These are phyloP conservation scores for Morpho achilles DNA, from an alignment of 2,888 invertebrate species.

Conservation along the genomic window DNA sequence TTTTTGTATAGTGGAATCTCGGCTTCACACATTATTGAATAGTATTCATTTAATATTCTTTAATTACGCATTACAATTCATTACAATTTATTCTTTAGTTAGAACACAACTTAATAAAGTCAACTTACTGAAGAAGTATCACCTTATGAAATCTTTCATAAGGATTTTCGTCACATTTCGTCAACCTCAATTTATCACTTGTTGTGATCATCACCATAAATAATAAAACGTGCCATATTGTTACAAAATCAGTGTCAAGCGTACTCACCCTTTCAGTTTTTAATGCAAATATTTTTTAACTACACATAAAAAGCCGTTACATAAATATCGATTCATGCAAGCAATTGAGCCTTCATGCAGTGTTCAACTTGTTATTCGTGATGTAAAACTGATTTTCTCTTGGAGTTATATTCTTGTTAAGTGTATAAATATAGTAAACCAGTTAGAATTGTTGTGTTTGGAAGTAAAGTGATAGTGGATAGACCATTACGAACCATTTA, in stretches of 20 bases:
- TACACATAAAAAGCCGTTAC: slow-evolving; percentile 76
- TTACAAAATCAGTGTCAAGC: slow-evolving; percentile 34
- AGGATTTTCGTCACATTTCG: neutral
- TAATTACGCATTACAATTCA: too few species aligned
- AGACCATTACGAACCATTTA: slow-evolving; percentile 73
- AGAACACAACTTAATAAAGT: too few species aligned
- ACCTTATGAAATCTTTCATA: slow-evolving; percentile 1
- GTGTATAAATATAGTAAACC: slow-evolving; percentile 38
- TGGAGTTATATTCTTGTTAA: slow-evolving; percentile 23
- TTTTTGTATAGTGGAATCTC: slow-evolving; percentile 50
- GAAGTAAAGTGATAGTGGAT: slow-evolving; percentile 62
- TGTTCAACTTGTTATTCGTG: slow-evolving; percentile 39
- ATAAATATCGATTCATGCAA: slow-evolving; percentile 66
- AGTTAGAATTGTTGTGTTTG: slow-evolving; percentile 43
- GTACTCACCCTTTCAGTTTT: slow-evolving; percentile 39
- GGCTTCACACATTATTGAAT: slow-evolving; percentile 9
- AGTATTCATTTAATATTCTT: too few species aligned
- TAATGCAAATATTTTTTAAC: slow-evolving; percentile 38
- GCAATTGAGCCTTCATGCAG: slow-evolving; percentile 68
- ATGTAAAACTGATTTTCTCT: slow-evolving; percentile 40
- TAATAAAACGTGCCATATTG: slow-evolving; percentile 24
- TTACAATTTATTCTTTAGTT: too few species aligned
- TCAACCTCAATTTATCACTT: slow-evolving; percentile 4
- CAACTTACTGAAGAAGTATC: neutral
- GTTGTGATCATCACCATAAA: neutral